Percentiles rank a stretch among this genome's conserved stretches.
Evolutionary conservation across 2,797 vertebrate genomes (phyloP).

Genomic region (Astyanax mexicanus): DNA sequence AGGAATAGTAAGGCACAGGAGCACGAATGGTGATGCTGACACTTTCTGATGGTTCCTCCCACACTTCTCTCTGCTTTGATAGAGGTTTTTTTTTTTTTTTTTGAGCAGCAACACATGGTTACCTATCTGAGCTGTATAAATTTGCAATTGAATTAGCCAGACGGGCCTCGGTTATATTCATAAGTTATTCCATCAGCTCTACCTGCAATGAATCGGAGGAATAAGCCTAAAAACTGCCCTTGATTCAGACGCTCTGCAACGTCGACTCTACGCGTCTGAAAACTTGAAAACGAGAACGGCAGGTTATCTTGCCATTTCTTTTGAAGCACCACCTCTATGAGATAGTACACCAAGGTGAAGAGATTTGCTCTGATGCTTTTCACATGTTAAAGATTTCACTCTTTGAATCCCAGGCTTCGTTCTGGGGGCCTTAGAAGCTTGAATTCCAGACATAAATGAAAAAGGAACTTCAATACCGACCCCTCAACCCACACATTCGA

Average conservation of each 20-base stretch:
- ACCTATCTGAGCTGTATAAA: constrained; percentile 33
- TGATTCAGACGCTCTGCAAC: constrained; percentile 15
- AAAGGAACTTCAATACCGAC: constrained; percentile 15
- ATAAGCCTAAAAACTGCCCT: constrained; percentile 28
- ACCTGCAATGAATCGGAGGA: constrained; percentile 31
- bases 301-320: background rate
- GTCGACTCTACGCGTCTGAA: background rate
- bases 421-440: background rate
- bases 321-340: constrained; percentile 6
- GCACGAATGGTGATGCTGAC: constrained; percentile 10
- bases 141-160: constrained; percentile 47
- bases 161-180: constrained; percentile 23
- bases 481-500: constrained; percentile 30
- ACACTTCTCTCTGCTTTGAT: constrained; percentile 37
- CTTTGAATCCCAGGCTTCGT: constrained; percentile 7
- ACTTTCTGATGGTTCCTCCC: constrained; percentile 34
- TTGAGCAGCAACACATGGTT: constrained; percentile 32
- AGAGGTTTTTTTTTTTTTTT: constrained; percentile 36
- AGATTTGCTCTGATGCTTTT: background rate
- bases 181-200: constrained; percentile 34
- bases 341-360: constrained; percentile 10
- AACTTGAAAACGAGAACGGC: background rate
- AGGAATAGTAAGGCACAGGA: background rate
- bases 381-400: constrained; percentile 16
- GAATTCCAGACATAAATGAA: constrained; percentile 2